Evolutionary conservation across 2,797 vertebrate species (phyloP).

Genomic region (Carapus acus): DNA sequence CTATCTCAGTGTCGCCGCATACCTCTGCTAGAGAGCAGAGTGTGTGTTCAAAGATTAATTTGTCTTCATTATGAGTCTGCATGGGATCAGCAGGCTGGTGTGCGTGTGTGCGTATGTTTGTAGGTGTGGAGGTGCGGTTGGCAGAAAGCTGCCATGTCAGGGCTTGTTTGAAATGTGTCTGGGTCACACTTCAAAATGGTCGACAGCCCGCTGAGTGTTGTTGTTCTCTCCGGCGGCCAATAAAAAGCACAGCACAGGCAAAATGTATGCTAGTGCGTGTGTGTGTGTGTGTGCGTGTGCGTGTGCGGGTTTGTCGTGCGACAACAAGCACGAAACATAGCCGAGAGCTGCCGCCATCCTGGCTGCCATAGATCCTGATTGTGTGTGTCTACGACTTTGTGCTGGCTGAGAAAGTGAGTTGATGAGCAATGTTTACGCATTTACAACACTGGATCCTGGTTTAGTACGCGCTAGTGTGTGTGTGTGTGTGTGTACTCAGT

Average conservation of each 20-base stretch:
- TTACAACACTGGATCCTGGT: not conserved
- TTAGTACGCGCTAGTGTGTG: no score
- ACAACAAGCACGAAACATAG: not conserved
- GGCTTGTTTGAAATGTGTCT: constrained; percentile 40
- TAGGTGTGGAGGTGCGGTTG: no score
- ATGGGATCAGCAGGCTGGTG: not conserved
- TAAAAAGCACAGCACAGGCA: no score
- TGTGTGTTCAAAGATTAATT: constrained; percentile 5
- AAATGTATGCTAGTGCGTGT: not conserved
- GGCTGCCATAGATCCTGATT: not conserved
- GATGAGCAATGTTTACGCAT: not conserved
- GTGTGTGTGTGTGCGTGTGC: no score
- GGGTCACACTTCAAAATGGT: constrained; percentile 12
- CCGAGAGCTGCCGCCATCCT: not conserved
- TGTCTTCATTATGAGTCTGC: constrained; percentile 6
- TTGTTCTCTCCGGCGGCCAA: constrained; percentile 5
- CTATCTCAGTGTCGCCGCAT: not conserved
- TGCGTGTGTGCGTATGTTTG: no score
- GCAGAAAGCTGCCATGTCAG: constrained; percentile 12
- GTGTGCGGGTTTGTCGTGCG: constrained; percentile 19
- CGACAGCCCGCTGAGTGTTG: constrained; percentile 7
- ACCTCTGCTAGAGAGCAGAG: not conserved
- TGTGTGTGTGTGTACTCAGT: not conserved
- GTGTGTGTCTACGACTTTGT: constrained; percentile 5
- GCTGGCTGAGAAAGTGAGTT: not conserved